Conservation (phyloP, 2,113 vertebrate genomes). For the Lipotes vexillifer region DNA sequence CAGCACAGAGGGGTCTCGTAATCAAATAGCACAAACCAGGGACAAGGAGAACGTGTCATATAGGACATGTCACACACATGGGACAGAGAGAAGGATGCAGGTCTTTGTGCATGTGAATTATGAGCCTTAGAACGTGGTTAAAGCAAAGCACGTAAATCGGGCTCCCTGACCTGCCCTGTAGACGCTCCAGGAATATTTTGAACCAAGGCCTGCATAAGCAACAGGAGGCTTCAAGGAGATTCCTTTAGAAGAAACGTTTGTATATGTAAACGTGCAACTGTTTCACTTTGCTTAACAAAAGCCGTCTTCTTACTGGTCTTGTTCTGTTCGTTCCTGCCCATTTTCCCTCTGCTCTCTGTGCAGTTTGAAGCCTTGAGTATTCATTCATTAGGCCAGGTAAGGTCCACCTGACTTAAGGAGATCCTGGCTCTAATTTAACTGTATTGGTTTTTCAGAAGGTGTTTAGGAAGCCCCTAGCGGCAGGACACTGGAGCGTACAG, state of each 20-base stretch:
- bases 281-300: neutral
- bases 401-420: neutral
- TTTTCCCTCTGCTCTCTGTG: neutral
- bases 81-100: neutral
- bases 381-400: neutral
- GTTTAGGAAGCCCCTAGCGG: neutral
- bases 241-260: neutral
- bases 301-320: neutral
- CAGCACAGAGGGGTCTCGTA: neutral
- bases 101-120: neutral
- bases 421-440: neutral
- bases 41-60: neutral
- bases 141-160: neutral
- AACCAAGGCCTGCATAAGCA: neutral
- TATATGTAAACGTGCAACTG: neutral
- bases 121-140: neutral
- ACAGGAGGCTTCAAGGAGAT: neutral
- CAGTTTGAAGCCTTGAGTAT: neutral
- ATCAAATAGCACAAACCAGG: neutral
- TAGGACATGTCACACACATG: accelerated
- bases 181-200: neutral
- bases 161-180: neutral
- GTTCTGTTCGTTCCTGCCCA: neutral
- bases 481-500: neutral
- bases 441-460: neutral